Evolutionary conservation across 2,113 vertebrate species (phyloP), one percentile per base, ranked within the genome.

Genomic region (Oceanites oceanicus): DNA sequence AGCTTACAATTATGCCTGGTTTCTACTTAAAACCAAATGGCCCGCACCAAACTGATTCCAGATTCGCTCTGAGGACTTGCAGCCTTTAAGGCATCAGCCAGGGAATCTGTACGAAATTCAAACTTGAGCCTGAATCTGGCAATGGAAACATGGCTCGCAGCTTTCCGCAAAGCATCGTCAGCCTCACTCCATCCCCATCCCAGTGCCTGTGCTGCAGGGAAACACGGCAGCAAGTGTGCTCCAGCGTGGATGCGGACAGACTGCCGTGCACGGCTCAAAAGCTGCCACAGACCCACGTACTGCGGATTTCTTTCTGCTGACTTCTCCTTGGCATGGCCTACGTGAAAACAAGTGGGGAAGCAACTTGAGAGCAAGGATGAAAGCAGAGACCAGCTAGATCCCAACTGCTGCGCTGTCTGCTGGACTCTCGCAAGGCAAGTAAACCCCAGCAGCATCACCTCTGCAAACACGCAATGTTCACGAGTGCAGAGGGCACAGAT

Each of bases 41-140:
- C 20, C 82, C 21, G 7, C 38, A 52, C 90, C 72, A 91, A 88
- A 86, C 75, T 40, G 16, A 63, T 80, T 74, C 88, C 94, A 96
- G 88, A 84, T 92, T 80, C n/a, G 18, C 44, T 77, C 52, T 22
- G 44, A 90, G 50, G 53, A 66, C 56, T 79, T 58, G 27, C 58
- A 92, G 67, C 15, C 55, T 88, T 80, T 40, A 70, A 88, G 90
- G 66, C 58, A 80, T 65, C 49, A 79, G 58, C 74, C 70, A 79
- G 14, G 53, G 78, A 82, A 85, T 45, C 63, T 50, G 62, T 4
- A 58, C 1, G 5, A 83, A 90, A 90, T 77, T 82, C 36, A 74
- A 16, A 55, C 32, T 44, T 34, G 34, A 67, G 53, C 38, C 44
- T 1, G 6, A 88, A 42, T 12, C 23, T 74, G 63, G 79, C 42